Base-by-base conservation (phyloP, 2,113 vertebrate species). In the Thymallus thymallus region DNA sequence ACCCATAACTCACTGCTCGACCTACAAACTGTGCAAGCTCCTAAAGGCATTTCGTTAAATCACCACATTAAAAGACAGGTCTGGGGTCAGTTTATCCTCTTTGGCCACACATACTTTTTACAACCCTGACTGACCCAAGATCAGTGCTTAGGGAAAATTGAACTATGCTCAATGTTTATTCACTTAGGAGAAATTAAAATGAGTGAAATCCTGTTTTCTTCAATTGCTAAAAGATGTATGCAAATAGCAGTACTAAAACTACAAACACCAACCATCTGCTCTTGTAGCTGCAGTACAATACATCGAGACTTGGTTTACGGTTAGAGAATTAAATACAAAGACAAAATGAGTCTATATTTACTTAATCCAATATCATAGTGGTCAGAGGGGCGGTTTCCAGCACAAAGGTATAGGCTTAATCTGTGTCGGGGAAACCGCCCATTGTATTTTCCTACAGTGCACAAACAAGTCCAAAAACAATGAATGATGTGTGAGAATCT, bases 1-100 rank as follows among this genome's bases (percentile, higher is more conserved):
- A 29, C 29, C 29, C 29, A 29, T 29, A 0, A 29, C 29, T 29
- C 29, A 29, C 48, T 51, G 16, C 46, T 51, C 46, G 46, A 1
- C 3, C 56, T 7, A 14, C 2, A 2, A 30, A 75, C 9, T 75
- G 80, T 72, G 77, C 83, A 75, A 80, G 80, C 56, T 60, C 56
- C 13, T 23, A 22, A 60, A 3, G 48, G 56, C n/a, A 60, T 60
- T 22, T 60, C 0, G 20, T 60, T 22, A 7, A 13, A 41, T 41
- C 35, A 12, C 10, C 9, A 41, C 35, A 41, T 41, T 41, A 41
- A 41, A 4, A 55, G 51, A 55, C n/a, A 23, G n/a, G 2, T 60
- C 56, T 22, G 16, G 56, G n/a, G 23, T 23, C 56, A 22, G 56
- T 60, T 22, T 23, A 60, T 5, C 51, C 51, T 41, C 35, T 41